These are phyloP conservation scores for Simalia tracyae DNA, from an alignment of 2,797 vertebrate genomes.

Conservation along the genomic window DNA sequence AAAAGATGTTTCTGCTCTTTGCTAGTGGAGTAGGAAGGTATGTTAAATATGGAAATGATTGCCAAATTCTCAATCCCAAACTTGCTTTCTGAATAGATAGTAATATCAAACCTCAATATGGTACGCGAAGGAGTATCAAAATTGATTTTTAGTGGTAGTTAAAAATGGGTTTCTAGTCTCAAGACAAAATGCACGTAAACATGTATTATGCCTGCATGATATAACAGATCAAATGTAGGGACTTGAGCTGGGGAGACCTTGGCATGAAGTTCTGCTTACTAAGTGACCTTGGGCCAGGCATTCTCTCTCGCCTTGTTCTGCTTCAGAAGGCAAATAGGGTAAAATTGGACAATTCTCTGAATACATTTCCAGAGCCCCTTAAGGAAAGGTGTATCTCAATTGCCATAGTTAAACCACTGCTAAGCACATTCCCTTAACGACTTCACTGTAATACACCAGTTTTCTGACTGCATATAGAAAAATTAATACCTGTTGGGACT, in stretches of 20 bases:
- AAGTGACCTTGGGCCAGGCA: background rate
- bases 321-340: background rate
- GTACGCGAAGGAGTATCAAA: background rate
- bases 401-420: background rate
- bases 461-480: background rate
- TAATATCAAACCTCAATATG: conserved; percentile 4
- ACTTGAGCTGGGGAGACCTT: background rate
- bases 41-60: background rate
- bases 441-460: background rate
- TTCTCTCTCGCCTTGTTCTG: background rate
- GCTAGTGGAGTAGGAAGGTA: background rate
- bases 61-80: conserved; percentile 30
- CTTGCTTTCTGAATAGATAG: conserved; percentile 11
- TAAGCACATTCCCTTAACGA: background rate
- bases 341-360: background rate
- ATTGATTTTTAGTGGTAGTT: background rate
- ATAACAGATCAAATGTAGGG: background rate
- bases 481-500: conserved; percentile 89
- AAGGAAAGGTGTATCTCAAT: background rate
- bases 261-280: background rate
- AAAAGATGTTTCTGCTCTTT: background rate
- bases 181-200: conserved; percentile 10
- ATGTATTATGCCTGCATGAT: background rate
- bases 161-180: background rate
- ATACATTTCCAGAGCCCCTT: background rate